Base-by-base conservation (phyloP, 1,140 invertebrate species). In the Campoletis sonorensis region DNA sequence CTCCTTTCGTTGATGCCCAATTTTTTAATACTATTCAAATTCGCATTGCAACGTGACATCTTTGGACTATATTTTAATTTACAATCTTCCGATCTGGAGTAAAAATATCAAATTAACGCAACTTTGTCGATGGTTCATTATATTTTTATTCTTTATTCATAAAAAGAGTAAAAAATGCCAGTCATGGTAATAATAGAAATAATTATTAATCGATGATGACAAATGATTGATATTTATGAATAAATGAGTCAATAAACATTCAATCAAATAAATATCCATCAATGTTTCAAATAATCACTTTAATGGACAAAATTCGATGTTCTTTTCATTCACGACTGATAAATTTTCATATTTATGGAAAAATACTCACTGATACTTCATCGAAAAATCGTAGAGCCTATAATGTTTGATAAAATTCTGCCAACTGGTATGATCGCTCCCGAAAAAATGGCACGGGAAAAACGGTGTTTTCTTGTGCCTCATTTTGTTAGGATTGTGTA, bases 321-420 rank as follows among this genome's bases (percentile, higher is more conserved):
- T 79, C 30, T 2, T 33, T 33, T 33, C 30, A 4, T 33, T 33
- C 2, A 2, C 7, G 30, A 33, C 40, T 79, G 82, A 88, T 86
- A 87, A 88, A 86, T 88, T 86, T 87, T 86, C 85, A 84, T 86
- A 86, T 88, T 73, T 1, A 88, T 88, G 88, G 89, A 87, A 86
- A 87, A 90, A 87, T 88, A 90, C 90, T 90, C 84, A 93, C 92
- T 86, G 88, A 87, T 91, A 87, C 86, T 84, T 88, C 84, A 89
- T 88, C 87, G 89, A 80, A 70, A 85, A 78, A 21, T 79, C 72
- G 73, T 89, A 87, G 30, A 84, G 45, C 78, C 86, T 86, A 18
- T 86, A 84, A 82, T 89, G 87, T 68, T 85, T 87, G 16, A 85
- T 82, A 79, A 87, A 90, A 76, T 87, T 89, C 75, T 86, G 81